Evolutionary conservation across 2,113 vertebrate species (phyloP), one percentile per base, ranked within the genome.

Genomic region (Nymphicus hollandicus): DNA sequence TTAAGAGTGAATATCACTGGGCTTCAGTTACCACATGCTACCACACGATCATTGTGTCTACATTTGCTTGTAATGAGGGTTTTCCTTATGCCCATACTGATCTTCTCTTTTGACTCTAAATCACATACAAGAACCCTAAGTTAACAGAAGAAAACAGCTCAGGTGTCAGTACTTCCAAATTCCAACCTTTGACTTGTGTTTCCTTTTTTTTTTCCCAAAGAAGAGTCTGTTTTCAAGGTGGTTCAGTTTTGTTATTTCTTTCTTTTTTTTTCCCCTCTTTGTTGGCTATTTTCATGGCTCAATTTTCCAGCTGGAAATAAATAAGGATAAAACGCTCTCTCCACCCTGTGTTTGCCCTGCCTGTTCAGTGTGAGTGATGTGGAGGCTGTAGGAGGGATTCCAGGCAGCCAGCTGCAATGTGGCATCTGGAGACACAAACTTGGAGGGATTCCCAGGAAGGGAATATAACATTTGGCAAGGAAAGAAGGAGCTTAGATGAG

Each of bases 401-500:
- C 93, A 93, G 88, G 90, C 95, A 94, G 93, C 82, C 71, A 90
- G 76, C 94, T 96, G 92, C 95, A 94, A 52, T 46, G 82, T 97
- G 92, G 91, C 96, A 97, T 97, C 96, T 95, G 86, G 96, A 96
- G 90, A 96, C 18, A 15, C 71, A 88, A 84, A 94, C 85, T 97
- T 96, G 96, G 96, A 96, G 91, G 74, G 63, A 2, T 96, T 95
- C 96, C 95, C 96, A 88, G 96, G 94, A 95, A 96, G 31, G 81
- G 72, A 96, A 84, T 91, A 86, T 84, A 94, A 78, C 73, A 94
- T 93, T 95, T 96, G 96, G 92, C 93, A 95, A 81, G 61, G 69
- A 79, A 89, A 92, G 86, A 92, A 95, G 86, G 65, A 86, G 81
- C 33, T 95, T 65, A 93, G 81, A 95, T 86, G 61, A 94, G 86